Base-by-base conservation (phyloP, 2,888 invertebrate genomes). In the Aradus depressus region DNA sequence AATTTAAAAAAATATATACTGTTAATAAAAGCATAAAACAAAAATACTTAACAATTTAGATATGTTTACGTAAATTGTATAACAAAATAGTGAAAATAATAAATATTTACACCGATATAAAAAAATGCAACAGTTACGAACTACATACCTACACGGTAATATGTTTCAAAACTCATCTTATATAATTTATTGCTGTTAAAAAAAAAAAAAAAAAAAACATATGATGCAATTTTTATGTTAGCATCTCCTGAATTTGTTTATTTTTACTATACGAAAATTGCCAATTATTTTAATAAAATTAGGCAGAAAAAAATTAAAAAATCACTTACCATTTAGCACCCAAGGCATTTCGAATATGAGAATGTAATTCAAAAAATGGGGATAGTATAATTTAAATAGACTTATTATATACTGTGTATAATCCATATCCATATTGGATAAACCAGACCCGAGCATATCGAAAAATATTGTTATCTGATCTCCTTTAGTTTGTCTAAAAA, bases 311-410 rank as follows among this genome's bases (percentile, higher is more conserved):
- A 6, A 37, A 14, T 6, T 18, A 22, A 12, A 8, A 34, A 44
- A 31, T 22, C 6, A 65, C 72, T 71, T 70, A 84, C 84, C 81
- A 63, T 83, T 89, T 53, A 95, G 68, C 1, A 93, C 79, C 93
- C 93, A 95, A 0, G 93, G 89, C 86, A 95, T 87, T 66, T 95
- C 91, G 66, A 76, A 90, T 48, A 95, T 83, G 28, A 95, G 71
- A 59, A 95, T 90, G 64, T 89, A 88, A 62, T 90, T 92, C 55
- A 90, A 68, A 63, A 84, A 81, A 66, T 77, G 78, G 0, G 95
- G 95, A 68, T 92, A 95, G 65, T 92, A 91, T 18, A 75, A 71
- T 66, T 92, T 91, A 65, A 93, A 88, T 19, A 90, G 74, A 19
- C 78, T 79, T 58, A 95, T 90, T 55, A 93, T 71, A 64, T 86